Conservation (phyloP, 30 jellyfish, hydroid and myxozoan species). For the Sanderia malayensis region DNA sequence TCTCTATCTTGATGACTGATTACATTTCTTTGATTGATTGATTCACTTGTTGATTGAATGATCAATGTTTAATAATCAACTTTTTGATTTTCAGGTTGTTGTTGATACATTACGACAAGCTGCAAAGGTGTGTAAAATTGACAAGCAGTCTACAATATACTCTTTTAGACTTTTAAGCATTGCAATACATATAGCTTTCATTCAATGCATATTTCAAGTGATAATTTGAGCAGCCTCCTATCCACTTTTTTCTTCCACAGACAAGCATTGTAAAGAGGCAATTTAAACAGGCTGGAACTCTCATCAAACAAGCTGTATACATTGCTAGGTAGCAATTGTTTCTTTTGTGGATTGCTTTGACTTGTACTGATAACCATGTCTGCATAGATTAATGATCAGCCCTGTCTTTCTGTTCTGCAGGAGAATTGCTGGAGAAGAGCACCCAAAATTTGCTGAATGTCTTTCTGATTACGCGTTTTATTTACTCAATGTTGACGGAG, state of each 20-base stretch:
- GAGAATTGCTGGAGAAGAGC: slow-evolving; percentile 60
- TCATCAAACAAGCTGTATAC: slow-evolving; percentile 58
- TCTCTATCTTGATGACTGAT: too few species aligned
- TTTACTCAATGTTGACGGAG: slow-evolving; percentile 81
- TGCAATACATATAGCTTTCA: too few species aligned
- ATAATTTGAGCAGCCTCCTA: too few species aligned
- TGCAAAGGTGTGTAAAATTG: slow-evolving; percentile 73
- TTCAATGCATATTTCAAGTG: too few species aligned
- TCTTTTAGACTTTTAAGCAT: too few species aligned
- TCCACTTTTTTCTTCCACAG: slow-evolving; percentile 16
- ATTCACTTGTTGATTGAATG: too few species aligned
- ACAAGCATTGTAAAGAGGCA: slow-evolving; percentile 79
- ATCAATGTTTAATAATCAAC: too few species aligned
- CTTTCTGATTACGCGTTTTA: slow-evolving; percentile 83
- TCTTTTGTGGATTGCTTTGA: too few species aligned
- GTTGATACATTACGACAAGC: slow-evolving; percentile 93
- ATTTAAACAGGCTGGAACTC: slow-evolving; percentile 74
- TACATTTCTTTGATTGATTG: background rate
- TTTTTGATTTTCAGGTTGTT: slow-evolving; percentile 52
- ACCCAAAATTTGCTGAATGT: slow-evolving; percentile 85
- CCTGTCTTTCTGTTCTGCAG: slow-evolving; percentile 36
- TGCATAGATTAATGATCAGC: too few species aligned
- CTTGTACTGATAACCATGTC: too few species aligned
- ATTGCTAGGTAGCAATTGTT: slow-evolving; percentile 57
- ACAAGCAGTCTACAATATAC: too few species aligned